Evolutionary conservation across 1,140 invertebrate genomes (phyloP).

Genomic region (Laupala kohalensis): DNA sequence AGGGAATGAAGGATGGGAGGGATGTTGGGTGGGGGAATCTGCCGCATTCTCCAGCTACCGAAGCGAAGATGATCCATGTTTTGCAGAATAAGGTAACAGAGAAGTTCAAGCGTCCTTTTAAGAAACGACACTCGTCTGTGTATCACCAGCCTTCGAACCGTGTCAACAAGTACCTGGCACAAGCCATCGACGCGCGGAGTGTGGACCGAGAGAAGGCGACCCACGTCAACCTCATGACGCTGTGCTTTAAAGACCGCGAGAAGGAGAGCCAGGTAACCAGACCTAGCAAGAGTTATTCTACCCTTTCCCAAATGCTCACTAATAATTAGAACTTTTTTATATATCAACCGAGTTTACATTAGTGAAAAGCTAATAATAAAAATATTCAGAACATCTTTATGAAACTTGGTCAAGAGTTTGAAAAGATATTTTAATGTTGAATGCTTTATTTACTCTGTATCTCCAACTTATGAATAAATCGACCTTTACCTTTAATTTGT

Average conservation of each 20-base stretch:
- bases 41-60: background rate
- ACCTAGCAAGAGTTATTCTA: no score
- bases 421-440: no score
- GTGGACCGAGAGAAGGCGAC: constrained; percentile 79
- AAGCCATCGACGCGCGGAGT: constrained; percentile 79
- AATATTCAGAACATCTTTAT: no score
- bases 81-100: constrained; percentile 68
- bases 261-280: constrained; percentile 69
- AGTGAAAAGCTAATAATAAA: no score
- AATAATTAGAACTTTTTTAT: no score
- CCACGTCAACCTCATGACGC: constrained; percentile 69
- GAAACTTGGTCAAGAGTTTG: no score
- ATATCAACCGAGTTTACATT: no score
- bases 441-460: no score
- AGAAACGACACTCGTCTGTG: constrained; percentile 73
- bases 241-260: constrained; percentile 69
- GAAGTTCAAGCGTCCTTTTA: constrained; percentile 75
- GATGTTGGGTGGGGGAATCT: no score
- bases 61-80: constrained; percentile 5
- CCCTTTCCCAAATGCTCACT: no score
- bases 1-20: background rate
- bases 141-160: constrained; percentile 73
- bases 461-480: no score
- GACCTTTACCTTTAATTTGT: no score
- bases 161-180: constrained; percentile 80